Base-by-base conservation (phyloP, 2,797 vertebrate species). In the Lacerta agilis region DNA sequence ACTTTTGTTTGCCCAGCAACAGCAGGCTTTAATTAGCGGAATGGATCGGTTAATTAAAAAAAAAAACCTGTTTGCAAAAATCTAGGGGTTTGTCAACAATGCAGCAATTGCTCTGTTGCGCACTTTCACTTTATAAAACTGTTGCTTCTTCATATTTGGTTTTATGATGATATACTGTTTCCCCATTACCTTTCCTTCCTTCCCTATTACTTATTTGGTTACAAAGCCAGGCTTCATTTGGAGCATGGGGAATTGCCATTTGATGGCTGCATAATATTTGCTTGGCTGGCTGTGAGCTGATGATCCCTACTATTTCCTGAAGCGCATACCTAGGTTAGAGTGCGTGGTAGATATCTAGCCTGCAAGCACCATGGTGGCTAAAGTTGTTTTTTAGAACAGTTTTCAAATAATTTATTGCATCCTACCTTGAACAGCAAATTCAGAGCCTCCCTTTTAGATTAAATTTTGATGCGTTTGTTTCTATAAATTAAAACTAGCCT, bases 11-110 rank as follows among this genome's bases (percentile, higher is more conserved):
- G 55, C 25, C 64, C 55, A 86, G 2, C 82, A 91, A 73, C 29
- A 7, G 18, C 91, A 79, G 13, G 86, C 92, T 92, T 90, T 93
- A 91, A 90, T 94, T 92, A 92, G 77, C 29, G 20, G 64, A 15
- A 71, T 79, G 0, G 79, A 29, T 82, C 58, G 75, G 76, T 49
- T 72, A 80, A 41, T 82, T 66, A 90, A 82, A 0, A 9, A 82
- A 23, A 25, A 33, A 25, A 83, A 36, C 17, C 25, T 15, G 33
- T 41, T 89, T 75, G 88, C 58, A 78, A 87, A 15, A 45, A 61
- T 1, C 0, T 83, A 0, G 78, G 8, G 69, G 0, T 36, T 5
- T 91, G 1, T 36, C 64, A 87, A 85, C 25, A 87, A 81, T 77
- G 55, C 15, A 73, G 1, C 41, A 27, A 11, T 1, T 88, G 81